phyloP scores from a whole-genome alignment of 1,140 invertebrate species.

The Saccostrea echinata region DNA sequence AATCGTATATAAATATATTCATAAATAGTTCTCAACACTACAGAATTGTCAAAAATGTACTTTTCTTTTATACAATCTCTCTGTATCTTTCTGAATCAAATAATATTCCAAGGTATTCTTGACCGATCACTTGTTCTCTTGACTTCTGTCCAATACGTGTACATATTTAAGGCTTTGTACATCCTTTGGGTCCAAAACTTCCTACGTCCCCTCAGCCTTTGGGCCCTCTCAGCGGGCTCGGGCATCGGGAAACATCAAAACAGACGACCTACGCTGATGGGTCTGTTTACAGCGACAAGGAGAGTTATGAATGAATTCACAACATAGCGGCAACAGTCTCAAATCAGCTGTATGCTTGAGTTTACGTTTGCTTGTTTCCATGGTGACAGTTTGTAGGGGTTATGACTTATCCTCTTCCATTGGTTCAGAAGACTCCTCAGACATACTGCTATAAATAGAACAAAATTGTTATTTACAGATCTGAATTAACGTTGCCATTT shows the following conservation, averaged over 20 bases:
- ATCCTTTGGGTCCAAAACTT: neutral
- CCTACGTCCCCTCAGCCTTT: neutral
- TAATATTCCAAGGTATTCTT: neutral
- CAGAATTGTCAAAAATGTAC: neutral
- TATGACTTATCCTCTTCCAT: slow-evolving; percentile 39
- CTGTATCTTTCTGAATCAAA: neutral
- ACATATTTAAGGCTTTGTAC: slow-evolving; percentile 9
- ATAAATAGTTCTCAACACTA: slow-evolving; percentile 30
- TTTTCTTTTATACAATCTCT: neutral
- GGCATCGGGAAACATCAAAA: slow-evolving; percentile 24
- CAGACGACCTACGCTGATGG: neutral
- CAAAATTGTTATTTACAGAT: neutral
- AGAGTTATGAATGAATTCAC: slow-evolving; percentile 4
- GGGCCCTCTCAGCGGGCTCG: neutral
- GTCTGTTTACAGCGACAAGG: slow-evolving; percentile 23
- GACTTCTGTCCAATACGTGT: neutral
- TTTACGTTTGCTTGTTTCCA: slow-evolving; percentile 3
- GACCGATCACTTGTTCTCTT: neutral
- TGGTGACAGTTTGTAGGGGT: neutral
- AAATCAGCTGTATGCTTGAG: neutral
- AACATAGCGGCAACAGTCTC: neutral
- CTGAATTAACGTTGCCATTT: too few species aligned
- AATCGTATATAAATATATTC: slow-evolving; percentile 34
- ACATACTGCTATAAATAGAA: slow-evolving; percentile 5
- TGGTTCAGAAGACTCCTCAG: slow-evolving; percentile 17